Conservation (phyloP, 2,113 vertebrate genomes). For the Tauraco erythrolophus region DNA sequence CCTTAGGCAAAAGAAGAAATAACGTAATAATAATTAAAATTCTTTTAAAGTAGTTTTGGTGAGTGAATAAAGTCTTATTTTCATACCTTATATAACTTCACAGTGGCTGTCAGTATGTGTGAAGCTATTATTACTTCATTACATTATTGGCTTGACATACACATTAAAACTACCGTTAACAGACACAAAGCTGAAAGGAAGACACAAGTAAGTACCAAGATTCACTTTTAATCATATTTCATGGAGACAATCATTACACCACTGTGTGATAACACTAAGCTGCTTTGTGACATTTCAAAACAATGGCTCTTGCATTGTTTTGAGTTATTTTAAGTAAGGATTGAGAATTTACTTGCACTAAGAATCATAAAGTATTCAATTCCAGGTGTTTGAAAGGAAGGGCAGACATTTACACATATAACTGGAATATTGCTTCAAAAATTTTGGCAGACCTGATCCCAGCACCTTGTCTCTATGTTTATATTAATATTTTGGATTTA, state of each 20-base stretch:
- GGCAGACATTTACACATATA: neutral
- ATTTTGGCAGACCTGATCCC: neutral
- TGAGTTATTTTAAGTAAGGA: neutral
- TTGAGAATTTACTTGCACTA: neutral
- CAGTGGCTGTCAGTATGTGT: neutral
- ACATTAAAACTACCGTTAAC: neutral
- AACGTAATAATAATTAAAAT: neutral
- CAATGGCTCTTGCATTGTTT: neutral
- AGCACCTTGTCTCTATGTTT: neutral
- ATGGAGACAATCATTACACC: neutral
- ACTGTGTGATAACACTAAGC: neutral
- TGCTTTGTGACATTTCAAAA: neutral
- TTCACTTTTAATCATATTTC: neutral
- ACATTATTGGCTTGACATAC: neutral
- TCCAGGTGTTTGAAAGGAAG: neutral
- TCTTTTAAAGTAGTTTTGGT: neutral
- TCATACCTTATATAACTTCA: neutral
- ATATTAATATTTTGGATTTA: neutral
- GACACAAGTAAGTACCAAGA: neutral
- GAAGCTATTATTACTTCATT: constrained; percentile 12
- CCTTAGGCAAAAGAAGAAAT: neutral
- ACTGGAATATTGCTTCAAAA: neutral
- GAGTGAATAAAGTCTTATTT: neutral
- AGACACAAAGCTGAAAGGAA: neutral
- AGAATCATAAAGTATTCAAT: neutral